Evolutionary conservation across 2,888 invertebrate species (phyloP).

Genomic region (Caenorhabditis panamensis): DNA sequence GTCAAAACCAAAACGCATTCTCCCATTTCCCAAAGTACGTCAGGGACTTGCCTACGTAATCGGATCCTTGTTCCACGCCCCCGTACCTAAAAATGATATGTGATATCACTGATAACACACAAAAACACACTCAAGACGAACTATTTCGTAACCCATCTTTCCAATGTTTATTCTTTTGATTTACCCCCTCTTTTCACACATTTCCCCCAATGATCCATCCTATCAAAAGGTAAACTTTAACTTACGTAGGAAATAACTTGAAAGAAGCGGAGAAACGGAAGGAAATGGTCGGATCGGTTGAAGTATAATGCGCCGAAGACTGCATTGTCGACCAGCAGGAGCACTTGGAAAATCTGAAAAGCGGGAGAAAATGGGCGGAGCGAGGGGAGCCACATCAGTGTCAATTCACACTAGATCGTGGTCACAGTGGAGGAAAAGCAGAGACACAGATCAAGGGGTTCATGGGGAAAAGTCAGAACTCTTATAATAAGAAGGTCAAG

Average conservation of each 20-base stretch:
- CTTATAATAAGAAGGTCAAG: no score
- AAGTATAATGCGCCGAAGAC: conserved; percentile 46
- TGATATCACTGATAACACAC: conserved; percentile 9
- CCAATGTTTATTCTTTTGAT: conserved; percentile 1
- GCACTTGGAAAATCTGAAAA: conserved; percentile 53
- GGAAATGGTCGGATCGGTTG: conserved; percentile 48
- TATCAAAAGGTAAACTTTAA: conserved; percentile 1
- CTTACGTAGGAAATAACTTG: conserved; percentile 56
- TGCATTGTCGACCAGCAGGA: conserved; percentile 51
- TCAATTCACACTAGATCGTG: not conserved
- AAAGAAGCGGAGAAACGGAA: conserved; percentile 52
- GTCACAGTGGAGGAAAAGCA: not conserved
- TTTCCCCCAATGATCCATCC: no score
- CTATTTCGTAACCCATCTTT: not conserved
- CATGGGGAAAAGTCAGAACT: no score
- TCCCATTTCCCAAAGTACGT: no score
- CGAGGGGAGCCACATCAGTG: not conserved
- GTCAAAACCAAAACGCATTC: no score
- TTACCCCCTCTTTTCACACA: conserved; percentile 1
- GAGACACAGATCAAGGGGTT: not conserved
- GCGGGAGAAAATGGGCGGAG: not conserved
- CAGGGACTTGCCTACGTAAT: not conserved
- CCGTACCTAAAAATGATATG: conserved; percentile 6
- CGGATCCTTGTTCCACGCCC: conserved; percentile 20
- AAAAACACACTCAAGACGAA: not conserved